Conservation (phyloP, 2,113 vertebrate species). For the Egretta garzetta region DNA sequence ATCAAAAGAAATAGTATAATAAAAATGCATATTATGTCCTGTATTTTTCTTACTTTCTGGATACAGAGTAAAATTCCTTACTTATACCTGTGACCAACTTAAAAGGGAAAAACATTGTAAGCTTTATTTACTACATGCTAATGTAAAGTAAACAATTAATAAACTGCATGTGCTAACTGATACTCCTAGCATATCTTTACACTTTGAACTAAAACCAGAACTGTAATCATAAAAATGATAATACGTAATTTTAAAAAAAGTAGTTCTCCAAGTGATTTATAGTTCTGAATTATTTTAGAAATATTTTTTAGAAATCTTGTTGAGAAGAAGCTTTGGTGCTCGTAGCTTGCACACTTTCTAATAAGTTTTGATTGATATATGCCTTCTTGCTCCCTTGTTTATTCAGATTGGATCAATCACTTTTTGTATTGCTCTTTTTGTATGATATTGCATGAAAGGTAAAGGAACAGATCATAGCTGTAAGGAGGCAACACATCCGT, state of each 20-base stretch:
- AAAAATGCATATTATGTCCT: background rate
- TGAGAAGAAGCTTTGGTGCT: background rate
- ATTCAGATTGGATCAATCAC: background rate
- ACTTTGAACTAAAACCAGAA: background rate
- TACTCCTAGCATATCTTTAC: background rate
- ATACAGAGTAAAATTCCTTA: background rate
- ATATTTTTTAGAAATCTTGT: background rate
- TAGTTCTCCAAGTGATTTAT: background rate
- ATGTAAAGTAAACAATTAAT: background rate
- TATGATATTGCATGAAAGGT: background rate
- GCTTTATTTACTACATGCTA: background rate
- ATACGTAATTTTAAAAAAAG: fast-evolving
- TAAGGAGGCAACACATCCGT: background rate
- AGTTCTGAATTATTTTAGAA: background rate
- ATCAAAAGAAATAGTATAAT: background rate
- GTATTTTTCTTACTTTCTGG: background rate
- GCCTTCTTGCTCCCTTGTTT: background rate
- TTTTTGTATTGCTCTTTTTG: background rate
- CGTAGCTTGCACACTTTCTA: background rate
- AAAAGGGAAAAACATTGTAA: background rate
- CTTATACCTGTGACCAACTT: background rate
- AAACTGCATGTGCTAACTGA: background rate
- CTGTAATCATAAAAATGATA: background rate
- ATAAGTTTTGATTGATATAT: background rate
- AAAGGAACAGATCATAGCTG: background rate